Evolutionary conservation across 2,797 vertebrate species (phyloP), one percentile per base, ranked within the genome.

Genomic region (Telmatherina bonti): DNA sequence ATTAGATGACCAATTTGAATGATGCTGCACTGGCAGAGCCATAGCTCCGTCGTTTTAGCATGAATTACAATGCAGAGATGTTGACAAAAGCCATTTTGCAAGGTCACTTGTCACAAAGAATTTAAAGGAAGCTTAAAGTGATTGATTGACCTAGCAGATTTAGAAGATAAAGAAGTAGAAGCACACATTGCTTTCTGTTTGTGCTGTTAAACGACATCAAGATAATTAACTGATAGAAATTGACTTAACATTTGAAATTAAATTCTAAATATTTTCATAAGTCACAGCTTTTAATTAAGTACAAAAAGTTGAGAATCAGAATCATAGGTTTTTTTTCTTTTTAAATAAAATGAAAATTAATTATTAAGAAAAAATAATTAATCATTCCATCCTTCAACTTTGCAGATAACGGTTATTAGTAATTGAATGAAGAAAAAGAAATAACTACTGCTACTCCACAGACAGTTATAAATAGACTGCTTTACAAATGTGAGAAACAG

Each of bases 31-130:
- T 78, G 81, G 82, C 82, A 68, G 64, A 74, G 83, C 78, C 76
- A 31, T 67, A 54, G 76, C 70, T 7, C 81, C 59, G 74, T 72
- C 67, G 8, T 87, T 85, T 72, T 74, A 86, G 84, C 70, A 78
- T 84, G 74, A 81, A 89, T 91, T 85, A 84, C 80, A 78, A 89
- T 83, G 83, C 76, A 64, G 70, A 71, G 74, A 85, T 87, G 87
- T 88, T 89, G 83, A 89, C 85, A 88, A 85, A 89, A 88, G 83
- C 67, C 63, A 70, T 85, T 91, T 91, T 85, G 74, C 85, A 91
- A 91, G 89, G 88, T 88, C 89, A 88, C 78, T 83, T 90, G 88
- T 88, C 88, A 88, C 45, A 87, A 79, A 72, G 70, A 70, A 85
- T 89, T 88, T 87, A 80, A 87, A 76, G 35, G 41, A 79, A 85